Conservation (phyloP, 2,113 vertebrate species). For the Vireo altiloquus region DNA sequence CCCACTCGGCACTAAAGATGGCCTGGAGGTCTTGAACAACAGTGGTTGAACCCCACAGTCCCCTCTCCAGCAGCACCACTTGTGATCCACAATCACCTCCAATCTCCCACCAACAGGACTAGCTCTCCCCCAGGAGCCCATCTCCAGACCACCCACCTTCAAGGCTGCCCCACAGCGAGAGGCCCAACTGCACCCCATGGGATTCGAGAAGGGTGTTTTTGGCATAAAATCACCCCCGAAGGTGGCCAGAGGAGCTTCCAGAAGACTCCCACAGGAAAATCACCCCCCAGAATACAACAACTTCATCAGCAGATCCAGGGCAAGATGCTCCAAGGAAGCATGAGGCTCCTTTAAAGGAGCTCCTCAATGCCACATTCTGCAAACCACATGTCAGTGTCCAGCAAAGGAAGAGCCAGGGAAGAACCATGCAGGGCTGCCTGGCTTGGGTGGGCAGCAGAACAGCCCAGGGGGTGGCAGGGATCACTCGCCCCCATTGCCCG, state of each 20-base stretch:
- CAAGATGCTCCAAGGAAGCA: neutral
- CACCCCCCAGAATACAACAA: neutral
- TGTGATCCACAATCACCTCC: neutral
- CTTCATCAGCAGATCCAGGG: neutral
- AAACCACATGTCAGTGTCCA: neutral
- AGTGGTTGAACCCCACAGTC: neutral
- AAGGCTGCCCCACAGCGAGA: neutral
- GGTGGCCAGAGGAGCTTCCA: neutral
- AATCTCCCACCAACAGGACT: neutral
- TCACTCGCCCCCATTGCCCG: fast-evolving
- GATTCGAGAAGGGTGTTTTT: neutral
- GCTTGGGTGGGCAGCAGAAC: neutral
- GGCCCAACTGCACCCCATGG: neutral
- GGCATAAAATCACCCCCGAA: neutral
- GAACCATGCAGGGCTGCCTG: neutral
- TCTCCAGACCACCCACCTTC: neutral
- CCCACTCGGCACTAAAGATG: neutral
- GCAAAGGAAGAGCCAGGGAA: neutral
- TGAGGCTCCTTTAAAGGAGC: neutral
- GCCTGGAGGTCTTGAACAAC: neutral
- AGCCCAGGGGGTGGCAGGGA: neutral
- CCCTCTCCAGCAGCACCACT: neutral
- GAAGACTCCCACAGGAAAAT: neutral
- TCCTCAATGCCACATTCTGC: neutral
- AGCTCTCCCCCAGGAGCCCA: neutral